Conservation (phyloP, 1,140 invertebrate species). For the Rhopalosiphum padi region DNA sequence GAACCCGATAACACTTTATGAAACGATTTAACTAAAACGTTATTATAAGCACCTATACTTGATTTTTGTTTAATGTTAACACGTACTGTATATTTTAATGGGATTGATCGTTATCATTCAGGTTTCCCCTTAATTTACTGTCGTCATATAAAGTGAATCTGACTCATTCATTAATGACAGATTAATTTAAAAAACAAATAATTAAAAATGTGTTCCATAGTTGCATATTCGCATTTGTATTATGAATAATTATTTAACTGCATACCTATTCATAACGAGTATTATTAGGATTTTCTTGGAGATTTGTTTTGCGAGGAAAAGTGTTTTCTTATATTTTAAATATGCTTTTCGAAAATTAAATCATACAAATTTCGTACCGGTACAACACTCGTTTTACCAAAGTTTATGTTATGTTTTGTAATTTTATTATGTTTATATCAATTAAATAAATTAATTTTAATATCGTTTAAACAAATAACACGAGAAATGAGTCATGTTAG, state of each 20-base stretch:
- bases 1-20: background rate
- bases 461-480: background rate
- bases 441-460: background rate
- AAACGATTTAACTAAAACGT: background rate
- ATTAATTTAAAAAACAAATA: too few species aligned
- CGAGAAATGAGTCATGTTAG: fast-evolving
- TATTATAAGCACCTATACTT: background rate
- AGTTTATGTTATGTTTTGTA: too few species aligned
- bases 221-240: background rate
- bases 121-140: background rate
- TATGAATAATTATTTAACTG: background rate
- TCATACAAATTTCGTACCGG: background rate
- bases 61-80: background rate
- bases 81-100: background rate
- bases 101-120: background rate
- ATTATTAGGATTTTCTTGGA: background rate
- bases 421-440: background rate
- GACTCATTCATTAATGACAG: background rate
- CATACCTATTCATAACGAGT: background rate
- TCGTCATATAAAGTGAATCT: background rate
- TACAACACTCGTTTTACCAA: background rate
- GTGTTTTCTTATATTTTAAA: background rate
- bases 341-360: background rate
- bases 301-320: background rate
- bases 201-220: background rate